Base-by-base conservation (phyloP, 2,113 vertebrate species). In the Microcebus jonahi region DNA sequence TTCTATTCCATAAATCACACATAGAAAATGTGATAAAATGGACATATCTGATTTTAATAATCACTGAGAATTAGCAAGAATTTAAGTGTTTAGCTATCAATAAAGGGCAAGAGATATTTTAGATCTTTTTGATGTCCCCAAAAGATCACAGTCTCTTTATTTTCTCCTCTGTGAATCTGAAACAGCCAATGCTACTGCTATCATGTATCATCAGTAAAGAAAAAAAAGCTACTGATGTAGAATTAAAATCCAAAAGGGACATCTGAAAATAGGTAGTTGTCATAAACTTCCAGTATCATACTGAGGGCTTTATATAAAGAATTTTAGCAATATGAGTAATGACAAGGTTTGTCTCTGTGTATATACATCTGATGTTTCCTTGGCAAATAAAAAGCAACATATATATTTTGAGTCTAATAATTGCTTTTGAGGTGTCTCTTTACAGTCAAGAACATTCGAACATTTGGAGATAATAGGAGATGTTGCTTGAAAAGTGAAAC, bases 371-470 rank as follows among this genome's bases (percentile, higher is more conserved):
- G 48, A 57, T 36, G 15, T 94, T 48, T 90, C 18, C n/a, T 71
- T 92, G 71, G 34, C 20, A 94, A 83, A 96, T 67, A 53, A 95
- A 93, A 93, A 84, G 27, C 13, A 95, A 84, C 53, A 70, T 80
- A 85, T 70, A 42, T 81, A 90, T 89, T 76, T 91, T 77, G 42
- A 45, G 8, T 55, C 25, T 61, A 81, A 50, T 76, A 90, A 77
- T 67, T 48, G 36, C 15, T 81, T 92, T 94, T 82, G 12, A 70
- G 21, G 10, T 88, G 4, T 65, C 36, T 86, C 34, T 90, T 94
- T 90, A 95, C 5, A 88, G 14, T 7, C 3, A 95, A 77, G 6
- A 88, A 8, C 3, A 86, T 55, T 50, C 20, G 85, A 88, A 67
- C 3, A 36, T 84, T 84, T 91, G 15, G 36, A 39, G 65, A 55